Conservation (phyloP, 1,140 invertebrate genomes). For the Aphelenchoides avenae region DNA sequence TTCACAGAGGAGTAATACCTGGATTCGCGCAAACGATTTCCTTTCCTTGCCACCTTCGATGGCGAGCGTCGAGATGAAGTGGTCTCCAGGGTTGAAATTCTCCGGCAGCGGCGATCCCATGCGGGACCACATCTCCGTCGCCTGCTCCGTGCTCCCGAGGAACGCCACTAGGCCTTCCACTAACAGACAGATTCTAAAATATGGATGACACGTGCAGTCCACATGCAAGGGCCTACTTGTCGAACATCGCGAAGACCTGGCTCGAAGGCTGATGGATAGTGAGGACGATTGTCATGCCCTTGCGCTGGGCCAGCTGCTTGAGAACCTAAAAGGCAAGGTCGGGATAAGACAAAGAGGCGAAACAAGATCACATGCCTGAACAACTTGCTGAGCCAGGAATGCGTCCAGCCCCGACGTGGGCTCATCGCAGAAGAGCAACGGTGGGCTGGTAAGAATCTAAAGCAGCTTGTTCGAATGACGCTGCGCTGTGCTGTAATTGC, state of each 20-base stretch:
- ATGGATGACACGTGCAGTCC: not conserved
- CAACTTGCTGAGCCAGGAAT: constrained; percentile 75
- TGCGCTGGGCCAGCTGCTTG: constrained; percentile 67
- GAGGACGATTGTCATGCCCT: constrained; percentile 84
- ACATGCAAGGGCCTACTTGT: constrained; percentile 64
- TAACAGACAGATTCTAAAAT: constrained; percentile 62
- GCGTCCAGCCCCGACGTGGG: constrained; percentile 89
- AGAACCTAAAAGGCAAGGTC: constrained; percentile 66
- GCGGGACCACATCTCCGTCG: constrained; percentile 46
- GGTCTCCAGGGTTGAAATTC: constrained; percentile 93
- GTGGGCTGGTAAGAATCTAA: constrained; percentile 86
- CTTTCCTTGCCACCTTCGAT: constrained; percentile 76
- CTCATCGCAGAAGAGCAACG: constrained; percentile 92
- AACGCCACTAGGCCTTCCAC: constrained; percentile 86
- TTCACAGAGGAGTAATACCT: too few relatives aligned
- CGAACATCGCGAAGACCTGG: constrained; percentile 84
- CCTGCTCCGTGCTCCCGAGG: constrained; percentile 73
- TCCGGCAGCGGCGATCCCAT: constrained; percentile 62
- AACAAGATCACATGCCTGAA: constrained; percentile 64
- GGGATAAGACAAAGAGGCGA: constrained; percentile 61
- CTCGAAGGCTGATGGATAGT: constrained; percentile 95
- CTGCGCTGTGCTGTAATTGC: too few relatives aligned
- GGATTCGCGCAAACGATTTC: constrained; percentile 61
- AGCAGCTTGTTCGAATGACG: too few relatives aligned
- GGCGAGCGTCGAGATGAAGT: constrained; percentile 83